A percentile compares a stretch with the other conserved stretches of the same genome.
Conservation (phyloP, 2,888 invertebrate species). For the Hypercompe scribonia region DNA sequence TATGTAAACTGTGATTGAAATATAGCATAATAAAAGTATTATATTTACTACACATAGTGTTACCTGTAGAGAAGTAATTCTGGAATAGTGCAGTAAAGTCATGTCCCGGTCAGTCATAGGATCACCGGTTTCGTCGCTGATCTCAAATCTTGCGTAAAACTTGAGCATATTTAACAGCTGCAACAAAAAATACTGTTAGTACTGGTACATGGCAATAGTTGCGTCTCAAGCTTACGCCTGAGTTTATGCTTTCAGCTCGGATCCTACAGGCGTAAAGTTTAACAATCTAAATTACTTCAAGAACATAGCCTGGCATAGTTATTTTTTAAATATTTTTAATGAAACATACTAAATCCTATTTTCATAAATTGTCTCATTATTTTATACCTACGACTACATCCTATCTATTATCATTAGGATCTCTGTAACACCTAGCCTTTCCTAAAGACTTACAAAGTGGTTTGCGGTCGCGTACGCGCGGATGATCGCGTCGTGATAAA, state of each 20-base stretch:
- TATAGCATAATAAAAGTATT: not conserved
- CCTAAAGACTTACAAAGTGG: not conserved
- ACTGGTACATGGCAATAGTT: no score
- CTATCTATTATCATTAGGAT: not conserved
- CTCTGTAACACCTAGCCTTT: not conserved
- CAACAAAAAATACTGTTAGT: slow-evolving; percentile 60
- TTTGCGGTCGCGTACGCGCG: not conserved
- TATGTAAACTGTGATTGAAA: not conserved
- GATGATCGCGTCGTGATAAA: not conserved
- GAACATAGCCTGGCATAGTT: not conserved
- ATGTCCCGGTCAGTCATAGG: slow-evolving; percentile 97
- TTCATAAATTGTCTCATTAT: not conserved
- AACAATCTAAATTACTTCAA: not conserved
- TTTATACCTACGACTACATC: not conserved
- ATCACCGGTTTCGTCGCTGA: slow-evolving; percentile 98
- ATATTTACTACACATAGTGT: not conserved
- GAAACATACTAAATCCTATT: not conserved
- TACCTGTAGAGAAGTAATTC: slow-evolving; percentile 96
- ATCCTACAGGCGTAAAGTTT: not conserved
- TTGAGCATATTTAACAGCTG: slow-evolving; percentile 97
- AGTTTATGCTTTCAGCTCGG: not conserved
- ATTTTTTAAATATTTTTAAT: no score
- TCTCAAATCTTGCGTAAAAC: slow-evolving; percentile 99
- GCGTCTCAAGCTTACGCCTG: not conserved
- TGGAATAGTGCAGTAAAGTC: slow-evolving; percentile 96